phyloP scores from a whole-genome alignment of 2,797 vertebrate genomes.

The Hemibagrus guttatus region DNA sequence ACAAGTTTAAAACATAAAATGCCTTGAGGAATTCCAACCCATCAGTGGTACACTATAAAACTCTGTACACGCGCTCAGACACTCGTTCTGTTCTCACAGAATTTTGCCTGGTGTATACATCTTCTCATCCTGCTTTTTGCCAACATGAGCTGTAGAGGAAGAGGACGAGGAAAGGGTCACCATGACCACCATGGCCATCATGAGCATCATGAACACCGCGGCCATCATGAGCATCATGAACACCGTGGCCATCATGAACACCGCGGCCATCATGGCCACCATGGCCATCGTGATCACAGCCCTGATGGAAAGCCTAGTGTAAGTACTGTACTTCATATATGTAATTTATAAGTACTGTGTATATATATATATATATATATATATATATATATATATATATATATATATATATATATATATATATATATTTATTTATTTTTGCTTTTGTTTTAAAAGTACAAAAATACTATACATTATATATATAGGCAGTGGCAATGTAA shows the following conservation, averaged over 20 bases:
- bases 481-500: no score
- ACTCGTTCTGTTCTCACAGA: conserved; percentile 25
- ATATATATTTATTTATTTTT: no score
- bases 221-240: no score
- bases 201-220: neutral
- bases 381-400: no score
- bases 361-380: no score
- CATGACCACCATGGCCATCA: neutral
- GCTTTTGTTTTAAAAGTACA: no score
- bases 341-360: no score
- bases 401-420: no score
- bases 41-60: conserved; percentile 25
- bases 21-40: neutral
- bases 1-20: neutral
- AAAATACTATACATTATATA: no score
- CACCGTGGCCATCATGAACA: no score
- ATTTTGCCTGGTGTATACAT: neutral
- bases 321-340: no score
- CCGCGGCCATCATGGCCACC: neutral
- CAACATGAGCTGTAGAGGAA: neutral
- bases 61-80: neutral
- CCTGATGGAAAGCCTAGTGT: neutral
- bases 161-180: neutral
- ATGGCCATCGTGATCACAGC: neutral
- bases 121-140: neutral